Evolutionary conservation across 2,797 vertebrate species (phyloP).

Genomic region (Oreochromis grahami): DNA sequence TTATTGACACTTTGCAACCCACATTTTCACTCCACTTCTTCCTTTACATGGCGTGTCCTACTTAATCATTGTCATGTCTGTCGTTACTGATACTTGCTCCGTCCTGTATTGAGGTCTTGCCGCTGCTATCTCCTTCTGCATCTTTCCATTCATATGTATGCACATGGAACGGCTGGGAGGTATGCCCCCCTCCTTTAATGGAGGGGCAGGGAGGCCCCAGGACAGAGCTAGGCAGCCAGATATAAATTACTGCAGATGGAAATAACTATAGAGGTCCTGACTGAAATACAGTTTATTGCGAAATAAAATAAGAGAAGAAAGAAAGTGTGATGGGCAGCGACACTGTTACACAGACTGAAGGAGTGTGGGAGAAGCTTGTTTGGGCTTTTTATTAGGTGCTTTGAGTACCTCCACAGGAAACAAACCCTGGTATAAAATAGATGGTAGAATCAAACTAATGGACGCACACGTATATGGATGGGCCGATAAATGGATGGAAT

Average conservation of each 20-base stretch:
- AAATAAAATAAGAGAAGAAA: neutral
- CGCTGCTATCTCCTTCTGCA: neutral
- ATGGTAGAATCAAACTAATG: neutral
- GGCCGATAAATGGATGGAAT: neutral
- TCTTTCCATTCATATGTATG: neutral
- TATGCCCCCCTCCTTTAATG: accelerated
- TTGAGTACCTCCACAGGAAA: neutral
- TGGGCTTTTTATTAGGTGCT: neutral
- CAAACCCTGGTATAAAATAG: neutral
- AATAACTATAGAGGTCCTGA: neutral
- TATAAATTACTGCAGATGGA: neutral
- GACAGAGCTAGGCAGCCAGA: neutral
- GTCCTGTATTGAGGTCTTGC: neutral
- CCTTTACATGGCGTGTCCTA: accelerated
- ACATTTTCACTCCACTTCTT: neutral
- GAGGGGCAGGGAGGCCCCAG: neutral
- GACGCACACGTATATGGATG: neutral
- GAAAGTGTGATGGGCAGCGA: accelerated
- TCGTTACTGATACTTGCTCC: neutral
- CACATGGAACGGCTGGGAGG: neutral
- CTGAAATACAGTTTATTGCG: neutral
- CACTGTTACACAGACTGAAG: neutral
- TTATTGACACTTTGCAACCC: neutral
- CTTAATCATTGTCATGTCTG: neutral
- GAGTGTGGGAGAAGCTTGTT: neutral